Percentiles rank a stretch among this genome's conserved stretches.
Evolutionary conservation across 2,113 vertebrate genomes (phyloP).

Genomic region (Corynorhinus townsendii): DNA sequence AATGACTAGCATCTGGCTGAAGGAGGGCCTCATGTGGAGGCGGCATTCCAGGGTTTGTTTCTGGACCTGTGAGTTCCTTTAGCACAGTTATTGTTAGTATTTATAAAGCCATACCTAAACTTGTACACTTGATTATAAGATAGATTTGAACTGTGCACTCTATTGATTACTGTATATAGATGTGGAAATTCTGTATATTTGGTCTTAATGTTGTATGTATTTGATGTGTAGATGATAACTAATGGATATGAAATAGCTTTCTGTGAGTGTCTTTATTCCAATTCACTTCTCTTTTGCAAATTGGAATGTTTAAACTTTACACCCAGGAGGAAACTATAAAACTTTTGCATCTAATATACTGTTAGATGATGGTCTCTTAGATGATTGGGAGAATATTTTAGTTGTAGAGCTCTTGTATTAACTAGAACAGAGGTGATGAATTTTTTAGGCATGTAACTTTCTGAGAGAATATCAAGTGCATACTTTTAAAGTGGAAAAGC

Average conservation of each 20-base stretch:
- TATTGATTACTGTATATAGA: constrained; percentile 79
- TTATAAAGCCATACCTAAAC: constrained; percentile 86
- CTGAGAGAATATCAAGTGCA: constrained; percentile 48
- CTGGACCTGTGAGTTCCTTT: constrained; percentile 72
- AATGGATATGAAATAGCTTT: constrained; percentile 76
- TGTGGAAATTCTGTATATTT: constrained; percentile 82
- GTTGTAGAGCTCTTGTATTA: constrained; percentile 33
- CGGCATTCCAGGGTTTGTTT: constrained; percentile 69
- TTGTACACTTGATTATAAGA: constrained; percentile 83
- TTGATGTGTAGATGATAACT: constrained; percentile 82
- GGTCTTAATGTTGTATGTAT: constrained; percentile 79
- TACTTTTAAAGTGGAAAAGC: constrained; percentile 3
- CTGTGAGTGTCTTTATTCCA: constrained; percentile 74
- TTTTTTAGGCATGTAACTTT: constrained; percentile 42
- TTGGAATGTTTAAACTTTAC: constrained; percentile 24
- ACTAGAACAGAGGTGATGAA: constrained; percentile 45
- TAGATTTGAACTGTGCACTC: constrained; percentile 79
- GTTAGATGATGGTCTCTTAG: constrained; percentile 40
- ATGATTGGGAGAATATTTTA: constrained; percentile 37
- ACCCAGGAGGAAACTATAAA: not conserved
- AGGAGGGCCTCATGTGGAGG: constrained; percentile 53
- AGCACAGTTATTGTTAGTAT: constrained; percentile 80
- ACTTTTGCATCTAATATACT: constrained; percentile 13
- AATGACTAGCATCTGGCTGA: constrained; percentile 40
- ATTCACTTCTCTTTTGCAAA: constrained; percentile 50